Base-by-base conservation (phyloP, 2,888 invertebrate genomes). In the Drosophila quasianomalipes region DNA sequence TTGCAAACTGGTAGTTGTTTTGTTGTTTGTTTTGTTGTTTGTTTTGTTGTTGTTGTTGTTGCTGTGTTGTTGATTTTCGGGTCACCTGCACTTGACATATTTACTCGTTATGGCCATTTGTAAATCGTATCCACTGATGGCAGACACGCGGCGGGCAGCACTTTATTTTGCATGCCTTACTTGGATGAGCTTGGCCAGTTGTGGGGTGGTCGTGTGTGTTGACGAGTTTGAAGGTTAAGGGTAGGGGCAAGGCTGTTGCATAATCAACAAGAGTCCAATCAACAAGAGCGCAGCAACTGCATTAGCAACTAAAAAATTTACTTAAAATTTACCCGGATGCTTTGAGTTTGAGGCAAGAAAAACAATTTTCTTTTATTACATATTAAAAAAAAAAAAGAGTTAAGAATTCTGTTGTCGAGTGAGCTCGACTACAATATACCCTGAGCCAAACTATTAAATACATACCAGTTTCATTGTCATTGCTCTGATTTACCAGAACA, bases 21-120 rank as follows among this genome's bases (percentile, higher is more conserved):
- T 54, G 44, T 59, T 61, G 59, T 54, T 57, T 61, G 59, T 47
- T 57, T 28, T 28, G 22, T 1, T 22, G 22, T 51, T n/a, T n/a
- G n/a, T 64, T 22, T 53, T 58, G 62, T 28, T 66, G 58, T 22
- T 57, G 57, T 12, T 64, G 22, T 31, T 58, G 60, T 52, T 58
- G 62, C 22, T 66, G n/a, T 39, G 60, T 57, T 64, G 70, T 60
- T 64, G 66, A 67, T 64, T 71, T 75, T 70, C 44, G 55, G 76
- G 74, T 73, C 70, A 68, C 79, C 91, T 92, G 92, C 89, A 90
- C 85, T 92, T 92, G 92, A 92, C 92, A 92, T 92, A 92, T 92
- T 92, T 92, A 92, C 92, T 92, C 81, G 85, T 87, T 66, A 77
- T 81, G 79, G 70, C 70, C 83, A 79, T 89, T 81, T 82, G 81